Conservation (phyloP, 2,888 invertebrate species). For the Scaptomyza tumidula region DNA sequence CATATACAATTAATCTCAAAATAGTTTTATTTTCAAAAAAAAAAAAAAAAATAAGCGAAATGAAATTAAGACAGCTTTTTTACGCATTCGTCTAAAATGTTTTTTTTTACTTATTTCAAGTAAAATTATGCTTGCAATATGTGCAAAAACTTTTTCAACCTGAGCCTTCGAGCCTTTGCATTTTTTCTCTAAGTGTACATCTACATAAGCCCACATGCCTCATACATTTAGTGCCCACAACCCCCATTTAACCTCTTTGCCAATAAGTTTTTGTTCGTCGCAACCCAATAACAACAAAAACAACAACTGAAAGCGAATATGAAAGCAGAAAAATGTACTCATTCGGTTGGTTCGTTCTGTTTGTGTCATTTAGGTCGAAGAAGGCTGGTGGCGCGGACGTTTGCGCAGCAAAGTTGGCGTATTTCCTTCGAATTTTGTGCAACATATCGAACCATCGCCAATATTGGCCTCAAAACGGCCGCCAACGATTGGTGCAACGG, state of each 20-base stretch:
- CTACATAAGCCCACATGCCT: conserved; percentile 31
- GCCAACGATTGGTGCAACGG: conserved; percentile 69
- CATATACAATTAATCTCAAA: too few species aligned
- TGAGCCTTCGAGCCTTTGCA: too few species aligned
- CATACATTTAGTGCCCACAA: conserved; percentile 44
- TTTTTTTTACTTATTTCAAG: too few species aligned
- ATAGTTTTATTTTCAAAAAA: background rate
- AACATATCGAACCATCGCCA: conserved; percentile 86
- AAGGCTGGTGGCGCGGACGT: conserved; percentile 96
- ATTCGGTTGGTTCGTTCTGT: conserved; percentile 4
- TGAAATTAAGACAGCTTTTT: too few species aligned
- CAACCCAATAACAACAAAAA: conserved; percentile 31
- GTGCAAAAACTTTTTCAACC: background rate
- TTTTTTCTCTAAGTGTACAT: conserved; percentile 7
- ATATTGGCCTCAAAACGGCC: conserved; percentile 83
- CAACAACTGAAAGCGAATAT: conserved; percentile 37
- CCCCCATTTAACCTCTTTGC: conserved; percentile 78
- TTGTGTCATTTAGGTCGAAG: conserved; percentile 87
- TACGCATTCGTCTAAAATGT: too few species aligned
- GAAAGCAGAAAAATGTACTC: conserved; percentile 7
- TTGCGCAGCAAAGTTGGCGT: conserved; percentile 93
- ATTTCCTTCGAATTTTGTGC: conserved; percentile 98
- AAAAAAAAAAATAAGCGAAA: too few species aligned
- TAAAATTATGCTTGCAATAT: too few species aligned
- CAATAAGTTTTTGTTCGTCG: conserved; percentile 58